Evolutionary conservation across 1,140 invertebrate species (phyloP).

Genomic region (Saxidomus purpurata): DNA sequence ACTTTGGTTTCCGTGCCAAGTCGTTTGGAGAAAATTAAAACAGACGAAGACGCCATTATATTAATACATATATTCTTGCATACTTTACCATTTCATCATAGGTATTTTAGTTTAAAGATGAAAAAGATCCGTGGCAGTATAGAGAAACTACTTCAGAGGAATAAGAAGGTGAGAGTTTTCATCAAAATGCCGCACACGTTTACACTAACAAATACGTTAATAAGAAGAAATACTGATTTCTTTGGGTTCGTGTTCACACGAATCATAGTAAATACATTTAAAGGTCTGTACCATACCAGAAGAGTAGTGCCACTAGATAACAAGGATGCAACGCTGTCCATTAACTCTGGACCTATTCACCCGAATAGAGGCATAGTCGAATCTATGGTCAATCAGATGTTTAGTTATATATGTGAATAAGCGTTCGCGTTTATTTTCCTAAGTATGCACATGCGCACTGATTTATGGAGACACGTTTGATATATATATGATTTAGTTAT

Average conservation of each 20-base stretch:
- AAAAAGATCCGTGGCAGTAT: neutral
- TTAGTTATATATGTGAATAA: constrained; percentile 22
- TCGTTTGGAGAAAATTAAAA: neutral
- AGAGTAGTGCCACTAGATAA: neutral
- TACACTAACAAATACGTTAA: neutral
- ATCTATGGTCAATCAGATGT: constrained; percentile 39
- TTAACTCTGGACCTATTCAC: neutral
- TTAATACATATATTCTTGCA: constrained; percentile 26
- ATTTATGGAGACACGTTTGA: no score
- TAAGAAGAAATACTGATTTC: neutral
- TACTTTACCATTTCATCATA: constrained; percentile 9
- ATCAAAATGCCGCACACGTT: constrained; percentile 35
- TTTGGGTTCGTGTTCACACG: neutral
- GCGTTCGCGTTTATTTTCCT: no score
- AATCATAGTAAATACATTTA: neutral
- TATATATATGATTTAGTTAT: no score
- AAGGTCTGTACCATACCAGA: neutral
- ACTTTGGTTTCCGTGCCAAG: neutral
- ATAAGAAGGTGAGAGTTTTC: neutral
- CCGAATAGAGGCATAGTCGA: neutral
- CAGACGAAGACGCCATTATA: neutral
- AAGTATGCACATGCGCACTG: no score
- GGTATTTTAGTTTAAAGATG: neutral
- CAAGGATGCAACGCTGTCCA: neutral
- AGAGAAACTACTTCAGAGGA: neutral